Conservation (phyloP, 2,797 vertebrate species). For the Syngnathus rostellatus region DNA sequence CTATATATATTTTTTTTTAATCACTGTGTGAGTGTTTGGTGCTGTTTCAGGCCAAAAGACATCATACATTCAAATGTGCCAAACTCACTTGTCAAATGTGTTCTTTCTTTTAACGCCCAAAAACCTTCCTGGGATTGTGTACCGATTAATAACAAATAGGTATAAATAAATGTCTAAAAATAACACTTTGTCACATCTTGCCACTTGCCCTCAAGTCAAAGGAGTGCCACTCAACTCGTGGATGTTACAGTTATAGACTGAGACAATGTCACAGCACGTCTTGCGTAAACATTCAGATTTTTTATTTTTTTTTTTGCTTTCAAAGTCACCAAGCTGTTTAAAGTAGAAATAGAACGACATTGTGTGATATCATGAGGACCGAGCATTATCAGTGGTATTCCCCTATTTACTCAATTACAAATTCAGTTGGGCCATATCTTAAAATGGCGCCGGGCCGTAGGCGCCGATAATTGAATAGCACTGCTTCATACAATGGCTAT, state of each 20-base stretch:
- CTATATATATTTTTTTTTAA: background rate
- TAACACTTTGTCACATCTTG: conserved; percentile 15
- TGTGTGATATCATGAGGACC: conserved; percentile 8
- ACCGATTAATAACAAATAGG: conserved; percentile 59
- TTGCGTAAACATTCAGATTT: conserved; percentile 2
- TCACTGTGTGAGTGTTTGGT: conserved; percentile 1
- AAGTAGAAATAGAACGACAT: background rate
- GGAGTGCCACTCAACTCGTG: conserved; percentile 38
- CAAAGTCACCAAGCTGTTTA: conserved; percentile 1
- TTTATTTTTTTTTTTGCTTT: conserved; percentile 3
- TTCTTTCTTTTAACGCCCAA: conserved; percentile 59
- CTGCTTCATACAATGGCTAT: too few species aligned
- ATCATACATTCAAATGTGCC: conserved; percentile 50
- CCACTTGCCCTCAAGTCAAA: conserved; percentile 35
- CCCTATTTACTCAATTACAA: conserved; percentile 15
- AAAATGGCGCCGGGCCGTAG: too few species aligned
- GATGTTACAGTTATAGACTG: conserved; percentile 12
- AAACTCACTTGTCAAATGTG: conserved; percentile 78
- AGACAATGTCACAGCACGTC: conserved; percentile 12
- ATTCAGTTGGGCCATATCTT: too few species aligned
- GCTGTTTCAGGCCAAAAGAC: background rate
- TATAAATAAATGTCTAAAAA: conserved; percentile 52
- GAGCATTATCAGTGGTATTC: conserved; percentile 42
- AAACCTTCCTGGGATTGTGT: conserved; percentile 54
- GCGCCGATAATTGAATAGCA: too few species aligned